phyloP scores from a whole-genome alignment of 2,888 invertebrate species.

The Diarsia brunnea region DNA sequence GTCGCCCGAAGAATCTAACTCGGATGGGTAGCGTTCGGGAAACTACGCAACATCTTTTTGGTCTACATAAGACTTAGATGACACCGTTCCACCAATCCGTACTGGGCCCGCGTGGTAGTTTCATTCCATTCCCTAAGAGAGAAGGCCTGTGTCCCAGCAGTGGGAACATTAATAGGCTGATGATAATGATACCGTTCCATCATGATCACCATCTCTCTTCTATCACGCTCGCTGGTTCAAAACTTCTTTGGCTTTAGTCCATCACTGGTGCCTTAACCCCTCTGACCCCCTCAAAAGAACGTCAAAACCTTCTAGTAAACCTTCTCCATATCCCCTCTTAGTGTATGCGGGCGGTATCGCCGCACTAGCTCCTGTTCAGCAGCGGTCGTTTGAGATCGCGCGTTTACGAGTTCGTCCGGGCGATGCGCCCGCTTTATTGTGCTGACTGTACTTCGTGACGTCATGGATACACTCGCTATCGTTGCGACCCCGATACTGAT shows the following conservation, averaged over 20 bases:
- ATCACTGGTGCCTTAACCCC: not conserved
- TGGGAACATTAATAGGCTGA: no score
- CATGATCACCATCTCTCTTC: not conserved
- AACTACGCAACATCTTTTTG: no score
- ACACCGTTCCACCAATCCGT: no score
- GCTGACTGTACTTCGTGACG: constrained; percentile 63
- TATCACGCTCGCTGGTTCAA: not conserved
- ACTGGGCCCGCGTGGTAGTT: no score
- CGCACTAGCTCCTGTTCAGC: constrained; percentile 65
- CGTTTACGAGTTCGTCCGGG: constrained; percentile 70
- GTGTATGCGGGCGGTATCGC: constrained; percentile 62
- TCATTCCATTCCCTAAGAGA: no score
- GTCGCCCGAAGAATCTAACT: no score
- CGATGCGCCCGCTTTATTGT: constrained; percentile 70
- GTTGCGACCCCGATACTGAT: constrained; percentile 51
- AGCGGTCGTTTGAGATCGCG: constrained; percentile 71
- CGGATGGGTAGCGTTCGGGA: no score
- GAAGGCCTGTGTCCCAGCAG: no score
- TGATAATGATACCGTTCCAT: no score
- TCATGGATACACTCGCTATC: constrained; percentile 62
- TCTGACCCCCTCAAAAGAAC: not conserved
- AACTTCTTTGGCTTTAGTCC: not conserved
- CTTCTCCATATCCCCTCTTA: constrained; percentile 29
- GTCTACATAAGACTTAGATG: no score
- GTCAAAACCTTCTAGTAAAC: not conserved